phyloP scores from a whole-genome alignment of 2,888 invertebrate species.

The Trichopoda pennipes region DNA sequence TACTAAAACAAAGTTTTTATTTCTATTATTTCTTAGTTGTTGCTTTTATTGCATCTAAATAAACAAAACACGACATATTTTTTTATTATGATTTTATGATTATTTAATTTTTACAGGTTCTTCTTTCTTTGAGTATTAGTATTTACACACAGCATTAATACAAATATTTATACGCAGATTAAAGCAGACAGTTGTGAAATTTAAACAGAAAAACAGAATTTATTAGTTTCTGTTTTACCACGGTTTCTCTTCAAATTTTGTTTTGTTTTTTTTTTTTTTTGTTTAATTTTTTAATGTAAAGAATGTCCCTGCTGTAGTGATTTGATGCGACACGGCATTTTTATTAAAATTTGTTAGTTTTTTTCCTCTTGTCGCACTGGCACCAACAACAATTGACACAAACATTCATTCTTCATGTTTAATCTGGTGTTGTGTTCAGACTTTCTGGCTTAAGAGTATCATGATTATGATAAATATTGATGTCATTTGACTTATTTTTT shows the following conservation, averaged over 20 bases:
- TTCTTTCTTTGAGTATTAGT: slow-evolving; percentile 19
- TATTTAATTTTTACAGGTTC: slow-evolving; percentile 55
- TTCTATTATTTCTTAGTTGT: not conserved
- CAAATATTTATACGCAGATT: slow-evolving; percentile 53
- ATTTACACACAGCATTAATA: slow-evolving; percentile 8
- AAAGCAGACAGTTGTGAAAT: slow-evolving; percentile 66
- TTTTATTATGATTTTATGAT: slow-evolving; percentile 51
- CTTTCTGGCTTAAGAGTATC: slow-evolving; percentile 55
- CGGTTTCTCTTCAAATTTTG: too few species aligned
- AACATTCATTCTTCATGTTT: slow-evolving; percentile 43
- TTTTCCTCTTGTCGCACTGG: slow-evolving; percentile 37
- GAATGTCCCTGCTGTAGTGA: slow-evolving; percentile 53
- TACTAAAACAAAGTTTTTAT: slow-evolving; percentile 12
- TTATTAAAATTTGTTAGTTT: slow-evolving; percentile 36
- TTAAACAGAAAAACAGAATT: slow-evolving; percentile 24
- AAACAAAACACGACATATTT: slow-evolving; percentile 63
- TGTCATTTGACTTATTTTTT: slow-evolving; percentile 68
- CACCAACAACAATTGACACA: slow-evolving; percentile 52
- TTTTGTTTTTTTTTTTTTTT: not conserved
- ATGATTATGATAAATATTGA: slow-evolving; percentile 68
- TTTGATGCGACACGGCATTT: slow-evolving; percentile 66
- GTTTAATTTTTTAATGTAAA: slow-evolving; percentile 1
- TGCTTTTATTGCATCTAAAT: slow-evolving; percentile 38
- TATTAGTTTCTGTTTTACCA: slow-evolving; percentile 34
- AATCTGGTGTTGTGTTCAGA: slow-evolving; percentile 44